Evolutionary conservation across 2,113 vertebrate species (phyloP).

Genomic region (Synodontis membranacea): DNA sequence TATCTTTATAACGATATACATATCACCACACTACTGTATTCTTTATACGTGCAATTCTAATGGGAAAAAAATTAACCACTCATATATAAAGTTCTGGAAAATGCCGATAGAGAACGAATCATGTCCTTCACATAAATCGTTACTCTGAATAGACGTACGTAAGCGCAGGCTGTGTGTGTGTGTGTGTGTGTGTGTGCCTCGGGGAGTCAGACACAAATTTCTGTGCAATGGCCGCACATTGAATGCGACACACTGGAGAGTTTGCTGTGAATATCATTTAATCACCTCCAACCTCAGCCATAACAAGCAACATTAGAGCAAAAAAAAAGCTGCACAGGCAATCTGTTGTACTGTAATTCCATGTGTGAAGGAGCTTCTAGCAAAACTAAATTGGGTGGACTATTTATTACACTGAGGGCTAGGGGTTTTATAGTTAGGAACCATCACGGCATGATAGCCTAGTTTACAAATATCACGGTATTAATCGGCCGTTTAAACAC

Average conservation of each 20-base stretch:
- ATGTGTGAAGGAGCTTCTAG: background rate
- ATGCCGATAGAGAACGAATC: background rate
- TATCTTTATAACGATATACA: background rate
- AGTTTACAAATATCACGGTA: background rate
- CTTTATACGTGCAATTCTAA: background rate
- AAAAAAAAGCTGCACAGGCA: background rate
- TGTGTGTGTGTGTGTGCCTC: background rate
- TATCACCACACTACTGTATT: background rate
- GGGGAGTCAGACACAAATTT: conserved; percentile 6
- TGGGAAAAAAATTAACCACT: background rate
- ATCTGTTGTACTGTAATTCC: conserved; percentile 6
- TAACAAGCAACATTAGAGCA: background rate
- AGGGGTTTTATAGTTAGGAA: background rate
- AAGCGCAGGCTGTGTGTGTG: background rate
- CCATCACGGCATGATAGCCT: background rate
- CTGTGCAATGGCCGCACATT: background rate
- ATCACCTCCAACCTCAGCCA: background rate
- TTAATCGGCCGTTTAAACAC: background rate
- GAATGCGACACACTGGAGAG: background rate
- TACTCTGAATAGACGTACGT: background rate
- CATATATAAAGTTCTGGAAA: background rate
- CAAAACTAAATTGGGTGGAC: background rate
- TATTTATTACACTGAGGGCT: background rate
- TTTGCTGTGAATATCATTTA: conserved; percentile 3
- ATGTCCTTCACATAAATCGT: background rate